Conservation (phyloP, 2,797 vertebrate genomes). For the Tenualosa ilisha region DNA sequence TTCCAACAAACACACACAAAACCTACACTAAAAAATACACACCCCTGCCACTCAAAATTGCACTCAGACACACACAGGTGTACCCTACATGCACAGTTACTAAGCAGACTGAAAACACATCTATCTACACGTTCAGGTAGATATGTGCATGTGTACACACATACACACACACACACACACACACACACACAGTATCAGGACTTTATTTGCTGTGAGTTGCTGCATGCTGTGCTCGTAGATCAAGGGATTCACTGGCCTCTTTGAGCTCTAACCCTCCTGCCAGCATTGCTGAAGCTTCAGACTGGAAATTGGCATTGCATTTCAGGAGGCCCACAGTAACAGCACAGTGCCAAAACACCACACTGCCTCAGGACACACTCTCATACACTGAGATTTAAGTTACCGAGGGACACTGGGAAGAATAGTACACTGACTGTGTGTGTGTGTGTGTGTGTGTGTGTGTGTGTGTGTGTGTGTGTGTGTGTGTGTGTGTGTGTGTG, state of each 20-base stretch:
- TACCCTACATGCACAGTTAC: neutral
- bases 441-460: too few relatives aligned
- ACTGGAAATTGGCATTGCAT: neutral
- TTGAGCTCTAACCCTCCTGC: neutral
- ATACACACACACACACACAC: neutral
- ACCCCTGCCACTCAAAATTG: neutral
- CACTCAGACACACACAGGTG: neutral
- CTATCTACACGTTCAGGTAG: neutral
- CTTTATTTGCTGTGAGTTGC: neutral
- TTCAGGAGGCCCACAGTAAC: neutral
- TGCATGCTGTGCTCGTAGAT: neutral
- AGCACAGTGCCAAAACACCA: neutral
- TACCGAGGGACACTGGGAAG: neutral
- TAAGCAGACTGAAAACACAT: neutral
- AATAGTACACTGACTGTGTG: neutral
- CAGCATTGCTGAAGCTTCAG: neutral
- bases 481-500: too few relatives aligned
- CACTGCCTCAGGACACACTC: neutral
- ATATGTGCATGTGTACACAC: conserved; percentile 29
- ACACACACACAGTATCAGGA: neutral
- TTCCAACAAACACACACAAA: neutral
- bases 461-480: too few relatives aligned
- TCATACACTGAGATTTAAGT: neutral
- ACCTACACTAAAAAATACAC: neutral
- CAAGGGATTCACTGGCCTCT: neutral